phyloP scores from a whole-genome alignment of 2,113 vertebrate genomes.

The Rostratula benghalensis region DNA sequence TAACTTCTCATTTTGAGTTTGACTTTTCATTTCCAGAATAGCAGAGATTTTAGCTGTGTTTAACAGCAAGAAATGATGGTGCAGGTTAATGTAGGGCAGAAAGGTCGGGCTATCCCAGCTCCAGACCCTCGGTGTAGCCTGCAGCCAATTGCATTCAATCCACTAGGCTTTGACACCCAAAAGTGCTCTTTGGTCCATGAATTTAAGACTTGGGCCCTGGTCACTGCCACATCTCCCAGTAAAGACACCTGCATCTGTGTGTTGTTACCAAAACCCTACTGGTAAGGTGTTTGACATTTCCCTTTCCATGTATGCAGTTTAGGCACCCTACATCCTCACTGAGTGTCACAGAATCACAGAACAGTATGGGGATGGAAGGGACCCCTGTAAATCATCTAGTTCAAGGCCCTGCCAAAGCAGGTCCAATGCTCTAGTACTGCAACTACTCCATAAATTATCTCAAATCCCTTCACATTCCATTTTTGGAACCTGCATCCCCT shows the following conservation, averaged over 20 bases:
- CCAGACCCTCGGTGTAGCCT: neutral
- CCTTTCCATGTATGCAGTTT: neutral
- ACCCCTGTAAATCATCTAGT: too few species aligned
- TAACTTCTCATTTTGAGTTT: neutral
- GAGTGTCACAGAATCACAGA: too few species aligned
- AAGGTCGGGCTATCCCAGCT: neutral
- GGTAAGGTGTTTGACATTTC: neutral
- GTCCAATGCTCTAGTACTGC: neutral
- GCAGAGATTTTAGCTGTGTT: neutral
- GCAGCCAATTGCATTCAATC: neutral
- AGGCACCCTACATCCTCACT: neutral
- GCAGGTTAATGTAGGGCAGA: neutral
- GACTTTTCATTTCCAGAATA: neutral
- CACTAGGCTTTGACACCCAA: neutral
- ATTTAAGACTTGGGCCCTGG: neutral
- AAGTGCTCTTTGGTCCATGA: neutral
- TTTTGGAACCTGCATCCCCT: neutral
- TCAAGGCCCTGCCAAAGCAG: too few species aligned
- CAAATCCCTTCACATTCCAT: neutral
- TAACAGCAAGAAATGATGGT: fast-evolving
- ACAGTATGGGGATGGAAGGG: too few species aligned
- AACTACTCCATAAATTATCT: neutral
- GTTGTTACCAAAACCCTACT: neutral
- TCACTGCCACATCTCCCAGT: neutral
- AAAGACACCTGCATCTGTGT: neutral